A percentile compares a stretch with the other conserved stretches of the same genome.
Conservation (phyloP, 2,113 vertebrate species). For the Zosterops lateralis region DNA sequence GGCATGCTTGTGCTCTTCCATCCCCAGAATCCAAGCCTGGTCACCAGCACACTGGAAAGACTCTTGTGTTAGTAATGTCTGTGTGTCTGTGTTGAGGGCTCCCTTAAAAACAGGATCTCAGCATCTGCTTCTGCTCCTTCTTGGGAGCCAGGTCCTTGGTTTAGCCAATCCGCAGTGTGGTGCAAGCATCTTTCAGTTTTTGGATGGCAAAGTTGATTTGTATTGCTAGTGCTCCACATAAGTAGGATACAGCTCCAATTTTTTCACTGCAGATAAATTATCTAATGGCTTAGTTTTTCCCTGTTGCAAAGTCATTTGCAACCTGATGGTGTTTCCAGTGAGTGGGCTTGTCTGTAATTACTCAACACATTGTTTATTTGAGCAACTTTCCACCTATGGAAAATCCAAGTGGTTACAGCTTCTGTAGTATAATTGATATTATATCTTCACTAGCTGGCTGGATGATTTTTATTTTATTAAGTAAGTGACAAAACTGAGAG, state of each 20-base stretch:
- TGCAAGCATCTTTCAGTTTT: slow-evolving; percentile 9
- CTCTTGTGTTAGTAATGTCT: not conserved
- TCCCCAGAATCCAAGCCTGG: not conserved
- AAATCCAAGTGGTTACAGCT: not conserved
- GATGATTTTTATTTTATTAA: not conserved
- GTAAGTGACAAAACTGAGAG: not conserved
- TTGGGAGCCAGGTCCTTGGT: not conserved
- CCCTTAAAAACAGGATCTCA: not conserved
- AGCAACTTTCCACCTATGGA: not conserved
- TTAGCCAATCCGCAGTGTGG: not conserved
- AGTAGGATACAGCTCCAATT: not conserved
- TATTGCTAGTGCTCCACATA: not conserved
- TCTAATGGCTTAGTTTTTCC: slow-evolving; percentile 1
- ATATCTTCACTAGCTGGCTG: not conserved
- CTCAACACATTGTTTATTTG: not conserved
- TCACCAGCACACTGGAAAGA: not conserved
- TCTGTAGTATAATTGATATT: not conserved
- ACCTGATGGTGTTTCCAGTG: not conserved
- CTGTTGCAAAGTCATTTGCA: slow-evolving; percentile 37
- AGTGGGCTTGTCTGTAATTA: not conserved
- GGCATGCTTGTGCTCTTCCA: not conserved
- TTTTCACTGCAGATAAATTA: slow-evolving; percentile 34
- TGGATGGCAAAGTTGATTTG: not conserved
- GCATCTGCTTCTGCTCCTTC: not conserved
- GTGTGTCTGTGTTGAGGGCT: not conserved